Evolutionary conservation across 2,797 vertebrate genomes (phyloP).

Genomic region (Premnoplex brunnescens): DNA sequence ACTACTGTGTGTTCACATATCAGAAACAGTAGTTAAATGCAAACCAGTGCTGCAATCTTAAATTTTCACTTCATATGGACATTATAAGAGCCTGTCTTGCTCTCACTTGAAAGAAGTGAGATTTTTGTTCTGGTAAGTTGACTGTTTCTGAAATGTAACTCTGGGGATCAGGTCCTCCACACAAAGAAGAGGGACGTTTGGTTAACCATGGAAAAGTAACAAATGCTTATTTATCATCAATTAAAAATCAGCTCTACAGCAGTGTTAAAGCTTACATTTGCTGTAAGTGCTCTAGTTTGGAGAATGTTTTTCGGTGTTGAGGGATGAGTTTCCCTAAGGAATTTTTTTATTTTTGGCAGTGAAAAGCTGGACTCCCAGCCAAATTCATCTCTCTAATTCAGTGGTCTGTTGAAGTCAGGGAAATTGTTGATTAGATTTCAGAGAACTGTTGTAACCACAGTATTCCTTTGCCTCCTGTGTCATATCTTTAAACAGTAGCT

Average conservation of each 20-base stretch:
- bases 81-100: not conserved
- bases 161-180: not conserved
- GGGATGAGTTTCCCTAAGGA: not conserved
- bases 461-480: not conserved
- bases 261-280: not conserved
- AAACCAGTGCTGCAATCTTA: not conserved
- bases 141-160: not conserved
- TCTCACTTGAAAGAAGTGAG: not conserved
- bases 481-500: not conserved
- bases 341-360: not conserved
- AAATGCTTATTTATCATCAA: not conserved
- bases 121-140: not conserved
- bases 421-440: not conserved
- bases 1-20: not conserved
- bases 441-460: not conserved
- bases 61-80: not conserved
- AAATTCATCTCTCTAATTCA: not conserved
- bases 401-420: not conserved
- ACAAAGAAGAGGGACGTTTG: accelerated
- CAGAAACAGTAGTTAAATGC: not conserved
- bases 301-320: not conserved
- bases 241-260: not conserved
- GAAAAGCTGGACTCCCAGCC: not conserved
- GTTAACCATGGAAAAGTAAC: not conserved
- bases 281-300: not conserved